These are phyloP conservation scores for Tonatia bakeri DNA, from an alignment of 2,113 vertebrate genomes.

Conservation along the genomic window DNA sequence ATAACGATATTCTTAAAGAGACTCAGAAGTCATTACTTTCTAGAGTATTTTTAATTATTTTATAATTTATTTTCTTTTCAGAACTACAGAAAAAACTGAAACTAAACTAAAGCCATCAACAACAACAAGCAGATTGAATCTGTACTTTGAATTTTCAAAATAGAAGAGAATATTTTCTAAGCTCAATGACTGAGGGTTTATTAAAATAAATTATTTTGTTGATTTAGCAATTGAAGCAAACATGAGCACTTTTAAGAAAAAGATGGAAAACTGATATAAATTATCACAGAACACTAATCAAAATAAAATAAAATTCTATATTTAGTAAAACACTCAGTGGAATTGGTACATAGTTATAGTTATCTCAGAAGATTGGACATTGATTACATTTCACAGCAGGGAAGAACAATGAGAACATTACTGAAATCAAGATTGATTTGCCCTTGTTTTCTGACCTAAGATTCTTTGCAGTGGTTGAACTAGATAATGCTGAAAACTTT, in stretches of 20 bases:
- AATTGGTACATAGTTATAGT: not conserved
- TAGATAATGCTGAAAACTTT: not conserved
- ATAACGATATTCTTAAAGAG: not conserved
- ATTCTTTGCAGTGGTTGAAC: not conserved
- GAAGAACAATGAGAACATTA: not conserved
- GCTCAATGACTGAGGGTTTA: not conserved
- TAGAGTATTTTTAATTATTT: not conserved
- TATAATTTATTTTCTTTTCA: not conserved
- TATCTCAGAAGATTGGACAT: not conserved
- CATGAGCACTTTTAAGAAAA: not conserved
- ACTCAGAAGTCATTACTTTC: not conserved
- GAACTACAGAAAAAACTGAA: not conserved
- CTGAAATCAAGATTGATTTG: not conserved
- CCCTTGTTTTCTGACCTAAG: not conserved
- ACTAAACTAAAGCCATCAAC: not conserved
- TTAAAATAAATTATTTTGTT: not conserved
- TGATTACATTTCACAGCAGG: not conserved
- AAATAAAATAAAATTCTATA: not conserved
- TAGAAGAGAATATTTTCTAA: not conserved
- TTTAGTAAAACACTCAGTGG: not conserved
- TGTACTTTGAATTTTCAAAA: conserved; percentile 3
- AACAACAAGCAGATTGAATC: not conserved
- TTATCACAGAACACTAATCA: not conserved
- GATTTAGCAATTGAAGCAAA: not conserved
- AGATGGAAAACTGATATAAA: not conserved